These are phyloP conservation scores for Synanthedon tipuliformis DNA, from an alignment of 2,888 invertebrate genomes.

Conservation along the genomic window DNA sequence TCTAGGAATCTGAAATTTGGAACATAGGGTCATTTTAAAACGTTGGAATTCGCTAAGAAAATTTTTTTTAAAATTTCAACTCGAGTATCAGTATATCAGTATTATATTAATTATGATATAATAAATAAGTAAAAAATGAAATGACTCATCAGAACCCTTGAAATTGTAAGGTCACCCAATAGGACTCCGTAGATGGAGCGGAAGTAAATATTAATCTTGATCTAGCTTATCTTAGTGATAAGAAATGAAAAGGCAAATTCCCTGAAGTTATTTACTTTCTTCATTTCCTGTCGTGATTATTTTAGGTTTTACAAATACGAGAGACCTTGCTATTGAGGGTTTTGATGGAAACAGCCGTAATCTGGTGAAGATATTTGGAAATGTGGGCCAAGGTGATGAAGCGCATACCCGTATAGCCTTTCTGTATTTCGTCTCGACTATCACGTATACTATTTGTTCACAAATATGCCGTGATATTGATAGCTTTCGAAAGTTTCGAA, in stretches of 20 bases:
- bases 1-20: too few species aligned
- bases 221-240: conserved; percentile 17
- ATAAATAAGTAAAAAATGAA: too few species aligned
- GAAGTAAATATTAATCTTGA: too few species aligned
- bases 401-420: conserved; percentile 51
- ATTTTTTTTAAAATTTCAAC: too few species aligned
- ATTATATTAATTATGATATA: too few species aligned
- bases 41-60: too few species aligned
- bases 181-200: too few species aligned
- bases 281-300: conserved; percentile 29
- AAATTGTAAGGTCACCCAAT: too few species aligned
- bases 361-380: conserved; percentile 31
- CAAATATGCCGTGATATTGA: conserved; percentile 4
- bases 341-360: conserved; percentile 36
- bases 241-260: background rate
- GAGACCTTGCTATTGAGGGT: conserved; percentile 20
- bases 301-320: background rate
- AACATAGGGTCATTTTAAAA: too few species aligned
- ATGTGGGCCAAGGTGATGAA: conserved; percentile 52
- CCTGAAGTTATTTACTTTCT: background rate
- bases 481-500: conserved; percentile 4
- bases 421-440: conserved; percentile 9
- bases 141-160: too few species aligned
- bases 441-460: conserved; percentile 11
- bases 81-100: too few species aligned